Conservation (phyloP, 2,797 vertebrate genomes). For the Coregonus ussuriensis region DNA sequence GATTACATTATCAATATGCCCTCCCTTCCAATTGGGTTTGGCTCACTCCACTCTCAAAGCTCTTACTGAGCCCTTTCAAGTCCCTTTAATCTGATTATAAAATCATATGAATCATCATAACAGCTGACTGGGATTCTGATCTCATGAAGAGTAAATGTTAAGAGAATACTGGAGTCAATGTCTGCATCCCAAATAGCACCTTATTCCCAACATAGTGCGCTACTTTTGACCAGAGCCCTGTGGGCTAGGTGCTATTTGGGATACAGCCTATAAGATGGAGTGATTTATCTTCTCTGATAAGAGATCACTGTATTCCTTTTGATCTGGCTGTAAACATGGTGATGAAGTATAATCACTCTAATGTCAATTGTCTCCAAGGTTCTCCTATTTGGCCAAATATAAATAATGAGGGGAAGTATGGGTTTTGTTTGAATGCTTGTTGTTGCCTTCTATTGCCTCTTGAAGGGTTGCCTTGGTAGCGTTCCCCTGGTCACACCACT, state of each 20-base stretch:
- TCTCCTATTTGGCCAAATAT: background rate
- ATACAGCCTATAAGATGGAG: background rate
- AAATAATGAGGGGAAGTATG: background rate
- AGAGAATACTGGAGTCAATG: conserved; percentile 13
- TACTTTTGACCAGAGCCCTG: background rate
- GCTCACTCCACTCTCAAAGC: background rate
- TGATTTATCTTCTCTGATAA: conserved; percentile 41
- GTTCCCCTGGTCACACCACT: conserved; percentile 47
- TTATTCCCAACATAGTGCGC: too few relatives aligned
- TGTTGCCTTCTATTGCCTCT: too few relatives aligned
- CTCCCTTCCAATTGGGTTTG: background rate
- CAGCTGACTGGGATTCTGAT: conserved; percentile 37
- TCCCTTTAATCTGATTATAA: background rate
- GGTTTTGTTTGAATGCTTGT: background rate
- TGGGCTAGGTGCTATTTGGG: background rate
- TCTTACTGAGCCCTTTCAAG: background rate
- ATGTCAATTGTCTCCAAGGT: conserved; percentile 21
- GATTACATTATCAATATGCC: background rate
- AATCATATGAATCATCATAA: conserved; percentile 13
- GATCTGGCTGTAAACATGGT: conserved; percentile 32
- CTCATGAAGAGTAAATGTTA: conserved; percentile 19
- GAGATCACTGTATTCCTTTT: conserved; percentile 41
- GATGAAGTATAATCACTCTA: conserved; percentile 39
- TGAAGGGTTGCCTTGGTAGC: conserved; percentile 32
- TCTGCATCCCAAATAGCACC: too few relatives aligned